These are phyloP conservation scores for Nipponia nippon DNA, from an alignment of 2,113 vertebrate genomes.

Conservation along the genomic window DNA sequence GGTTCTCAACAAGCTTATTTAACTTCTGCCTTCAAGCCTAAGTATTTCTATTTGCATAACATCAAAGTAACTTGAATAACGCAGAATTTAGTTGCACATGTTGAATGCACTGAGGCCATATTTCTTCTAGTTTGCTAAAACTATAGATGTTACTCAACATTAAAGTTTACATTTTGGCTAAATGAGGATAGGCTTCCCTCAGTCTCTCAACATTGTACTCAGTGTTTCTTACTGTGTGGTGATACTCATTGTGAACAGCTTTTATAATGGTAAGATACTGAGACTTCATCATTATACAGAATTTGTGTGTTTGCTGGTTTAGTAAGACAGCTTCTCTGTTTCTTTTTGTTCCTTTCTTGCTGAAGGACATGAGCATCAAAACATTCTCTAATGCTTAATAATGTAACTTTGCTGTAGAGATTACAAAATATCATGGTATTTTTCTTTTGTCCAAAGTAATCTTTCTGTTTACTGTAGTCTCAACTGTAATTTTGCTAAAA, in stretches of 20 bases:
- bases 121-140: not conserved
- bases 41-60: not conserved
- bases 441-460: not conserved
- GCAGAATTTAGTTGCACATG: not conserved
- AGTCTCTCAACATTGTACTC: not conserved
- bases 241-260: not conserved
- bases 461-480: not conserved
- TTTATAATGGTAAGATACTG: not conserved
- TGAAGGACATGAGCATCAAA: not conserved
- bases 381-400: not conserved
- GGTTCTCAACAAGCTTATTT: not conserved
- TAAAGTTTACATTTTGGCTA: not conserved
- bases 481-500: not conserved
- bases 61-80: not conserved
- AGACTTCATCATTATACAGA: not conserved
- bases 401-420: not conserved
- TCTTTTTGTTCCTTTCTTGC: not conserved
- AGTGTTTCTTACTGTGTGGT: not conserved
- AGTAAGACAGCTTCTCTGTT: not conserved
- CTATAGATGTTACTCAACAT: not conserved
- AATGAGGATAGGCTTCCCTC: not conserved
- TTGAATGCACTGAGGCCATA: not conserved
- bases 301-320: not conserved
- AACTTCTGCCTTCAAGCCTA: not conserved
- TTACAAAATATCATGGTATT: not conserved